Evolutionary conservation across 2,888 invertebrate genomes (phyloP).

Genomic region (Campopleginae sp.): DNA sequence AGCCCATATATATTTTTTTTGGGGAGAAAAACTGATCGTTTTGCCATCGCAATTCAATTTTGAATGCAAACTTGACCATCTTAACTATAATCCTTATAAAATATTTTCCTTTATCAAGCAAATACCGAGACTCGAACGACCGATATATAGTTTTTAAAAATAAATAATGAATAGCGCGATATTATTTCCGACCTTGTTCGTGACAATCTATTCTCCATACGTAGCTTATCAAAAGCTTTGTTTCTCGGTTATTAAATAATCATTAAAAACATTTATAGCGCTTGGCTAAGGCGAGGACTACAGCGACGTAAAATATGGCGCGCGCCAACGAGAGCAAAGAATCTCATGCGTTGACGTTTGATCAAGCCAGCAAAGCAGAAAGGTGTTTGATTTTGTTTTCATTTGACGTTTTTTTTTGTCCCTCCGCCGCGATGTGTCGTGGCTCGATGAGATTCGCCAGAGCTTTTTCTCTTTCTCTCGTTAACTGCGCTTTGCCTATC

Average conservation of each 20-base stretch:
- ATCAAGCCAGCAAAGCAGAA: no score
- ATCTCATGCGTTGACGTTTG: no score
- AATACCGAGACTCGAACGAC: no score
- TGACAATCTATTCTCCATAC: background rate
- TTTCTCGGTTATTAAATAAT: constrained; percentile 35
- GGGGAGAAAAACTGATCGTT: no score
- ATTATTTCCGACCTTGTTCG: background rate
- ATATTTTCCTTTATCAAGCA: no score
- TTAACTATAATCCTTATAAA: no score
- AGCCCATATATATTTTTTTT: no score
- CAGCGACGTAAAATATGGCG: constrained; percentile 6
- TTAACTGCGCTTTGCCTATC: constrained; percentile 58
- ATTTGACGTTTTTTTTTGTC: constrained; percentile 16
- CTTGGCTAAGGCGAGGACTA: no score
- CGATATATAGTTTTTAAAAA: background rate
- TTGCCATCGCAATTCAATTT: no score
- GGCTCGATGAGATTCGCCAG: constrained; percentile 49
- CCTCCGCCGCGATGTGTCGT: background rate
- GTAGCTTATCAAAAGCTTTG: background rate
- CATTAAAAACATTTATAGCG: constrained; percentile 46
- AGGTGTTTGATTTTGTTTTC: constrained; percentile 28
- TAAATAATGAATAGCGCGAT: no score
- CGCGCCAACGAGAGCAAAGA: no score
- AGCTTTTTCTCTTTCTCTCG: constrained; percentile 33
- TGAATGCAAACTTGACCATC: no score